Conservation (phyloP, 2,888 invertebrate genomes). For the Omphaloscelis lunosa region DNA sequence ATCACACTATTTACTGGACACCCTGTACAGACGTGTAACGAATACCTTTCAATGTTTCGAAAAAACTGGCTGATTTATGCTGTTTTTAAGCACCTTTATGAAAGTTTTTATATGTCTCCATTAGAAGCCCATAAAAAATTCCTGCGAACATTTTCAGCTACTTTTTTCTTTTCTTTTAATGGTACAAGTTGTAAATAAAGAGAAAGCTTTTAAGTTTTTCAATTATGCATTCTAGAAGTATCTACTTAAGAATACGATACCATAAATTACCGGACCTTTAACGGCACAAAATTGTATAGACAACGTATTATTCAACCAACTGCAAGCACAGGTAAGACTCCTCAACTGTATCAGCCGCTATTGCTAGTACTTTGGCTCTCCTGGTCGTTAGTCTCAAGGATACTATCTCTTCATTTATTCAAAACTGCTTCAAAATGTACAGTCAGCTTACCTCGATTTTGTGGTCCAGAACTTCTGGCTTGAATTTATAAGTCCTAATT, state of each 20-base stretch:
- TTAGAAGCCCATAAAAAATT: slow-evolving; percentile 10
- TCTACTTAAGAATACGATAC: background rate
- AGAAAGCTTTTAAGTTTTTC: background rate
- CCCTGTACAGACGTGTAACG: slow-evolving; percentile 22
- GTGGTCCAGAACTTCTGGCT: slow-evolving; percentile 14
- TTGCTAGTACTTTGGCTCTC: background rate
- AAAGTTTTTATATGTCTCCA: slow-evolving; percentile 9
- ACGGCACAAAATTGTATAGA: too few relatives aligned
- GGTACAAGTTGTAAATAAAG: background rate
- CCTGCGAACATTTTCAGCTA: background rate
- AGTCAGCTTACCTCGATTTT: slow-evolving; percentile 18
- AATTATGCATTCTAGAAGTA: background rate
- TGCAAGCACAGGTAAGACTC: background rate
- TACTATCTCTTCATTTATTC: slow-evolving; percentile 37
- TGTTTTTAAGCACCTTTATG: slow-evolving; percentile 2
- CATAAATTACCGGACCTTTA: background rate
- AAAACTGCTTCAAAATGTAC: slow-evolving; percentile 25
- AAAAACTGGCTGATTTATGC: slow-evolving; percentile 32
- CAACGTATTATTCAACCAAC: slow-evolving; percentile 11
- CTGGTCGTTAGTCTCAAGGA: slow-evolving; percentile 8
- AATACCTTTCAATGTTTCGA: slow-evolving; percentile 36
- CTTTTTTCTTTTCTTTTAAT: background rate
- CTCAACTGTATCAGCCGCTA: background rate
- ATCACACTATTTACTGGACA: background rate
- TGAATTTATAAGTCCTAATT: slow-evolving; percentile 9